These are phyloP conservation scores for Columba guinea DNA, from an alignment of 2,797 vertebrate species.

Conservation along the genomic window DNA sequence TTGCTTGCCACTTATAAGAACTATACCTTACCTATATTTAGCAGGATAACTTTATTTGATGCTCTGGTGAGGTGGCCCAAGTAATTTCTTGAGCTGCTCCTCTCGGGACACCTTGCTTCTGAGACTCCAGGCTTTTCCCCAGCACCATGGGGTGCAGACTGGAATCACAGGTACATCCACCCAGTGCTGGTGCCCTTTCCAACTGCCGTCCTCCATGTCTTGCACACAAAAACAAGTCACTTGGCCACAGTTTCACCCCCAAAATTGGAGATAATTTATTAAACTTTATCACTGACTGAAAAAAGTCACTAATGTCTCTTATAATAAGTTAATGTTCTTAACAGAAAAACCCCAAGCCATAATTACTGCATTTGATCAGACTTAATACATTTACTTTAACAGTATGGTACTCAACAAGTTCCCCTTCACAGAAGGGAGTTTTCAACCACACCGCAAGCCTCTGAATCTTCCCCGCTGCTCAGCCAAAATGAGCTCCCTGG, in stretches of 20 bases:
- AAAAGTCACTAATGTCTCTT: slow-evolving; percentile 74
- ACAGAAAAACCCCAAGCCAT: slow-evolving; percentile 67
- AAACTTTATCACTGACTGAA: slow-evolving; percentile 74
- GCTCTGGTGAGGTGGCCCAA: not conserved
- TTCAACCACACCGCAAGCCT: slow-evolving; percentile 60
- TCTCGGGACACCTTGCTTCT: not conserved
- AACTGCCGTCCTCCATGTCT: not conserved
- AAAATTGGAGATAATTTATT: slow-evolving; percentile 80
- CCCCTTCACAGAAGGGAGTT: slow-evolving; percentile 83
- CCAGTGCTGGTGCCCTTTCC: not conserved
- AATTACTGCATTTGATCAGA: slow-evolving; percentile 66
- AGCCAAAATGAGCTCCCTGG: slow-evolving; percentile 3
- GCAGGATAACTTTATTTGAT: not conserved
- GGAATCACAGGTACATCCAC: accelerated
- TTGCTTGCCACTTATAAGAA: not conserved
- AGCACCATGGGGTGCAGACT: not conserved
- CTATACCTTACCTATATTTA: not conserved
- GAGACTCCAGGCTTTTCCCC: not conserved
- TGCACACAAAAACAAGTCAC: not conserved
- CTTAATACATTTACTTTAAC: slow-evolving; percentile 68
- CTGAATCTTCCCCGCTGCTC: not conserved
- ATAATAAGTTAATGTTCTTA: slow-evolving; percentile 81
- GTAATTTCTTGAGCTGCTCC: not conserved
- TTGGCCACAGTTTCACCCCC: slow-evolving; percentile 55
- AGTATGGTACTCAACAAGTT: slow-evolving; percentile 63